Evolutionary conservation across 1,140 invertebrate genomes (phyloP), one percentile per base, ranked within the genome.

Genomic region (Potamilus streckersoni): DNA sequence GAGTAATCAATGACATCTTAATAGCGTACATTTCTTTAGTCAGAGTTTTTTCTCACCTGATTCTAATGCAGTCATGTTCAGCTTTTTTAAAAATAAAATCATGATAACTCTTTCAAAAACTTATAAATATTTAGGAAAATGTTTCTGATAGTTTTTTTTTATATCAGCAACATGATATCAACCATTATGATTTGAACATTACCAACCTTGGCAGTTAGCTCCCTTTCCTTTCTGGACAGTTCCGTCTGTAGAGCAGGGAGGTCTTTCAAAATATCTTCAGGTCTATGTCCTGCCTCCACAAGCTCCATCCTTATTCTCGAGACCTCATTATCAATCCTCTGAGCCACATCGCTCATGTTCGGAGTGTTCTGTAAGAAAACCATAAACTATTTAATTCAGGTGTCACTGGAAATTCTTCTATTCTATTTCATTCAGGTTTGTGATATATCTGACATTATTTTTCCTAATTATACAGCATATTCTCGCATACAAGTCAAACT

Each of bases 201-300:
- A 70, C 61, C 60, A 64, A 87, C 86, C 80, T 84, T 87, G 15
- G 84, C 76, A 38, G 55, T 70, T 38, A 87, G 79, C 78, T 87
- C 85, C 60, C 82, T 71, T 20, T 87, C 82, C 62, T 77, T 84
- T 64, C 78, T 83, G 49, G 80, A 75, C 17, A 87, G 76, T 65
- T 86, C 81, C 56, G 82, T 78, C 55, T 80, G 83, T 0, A 86
- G 76, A 20, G 84, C 80, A 20, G 82, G 83, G 27, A 75, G 69
- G 76, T 86, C 84, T 19, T 76, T 60, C 27, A 67, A 74, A 19
- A 77, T 74, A 23, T 84, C 84, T 19, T 76, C 73, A n/a, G 78
- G 76, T 27, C 69, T 68, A 63, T 80, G 78, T 8, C 80, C 79
- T 60, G 71, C 63, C 14, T 79, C 70, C 20, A 65, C 66, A 5